Evolutionary conservation across 1,140 invertebrate species (phyloP).

Genomic region (Atta colombica): DNA sequence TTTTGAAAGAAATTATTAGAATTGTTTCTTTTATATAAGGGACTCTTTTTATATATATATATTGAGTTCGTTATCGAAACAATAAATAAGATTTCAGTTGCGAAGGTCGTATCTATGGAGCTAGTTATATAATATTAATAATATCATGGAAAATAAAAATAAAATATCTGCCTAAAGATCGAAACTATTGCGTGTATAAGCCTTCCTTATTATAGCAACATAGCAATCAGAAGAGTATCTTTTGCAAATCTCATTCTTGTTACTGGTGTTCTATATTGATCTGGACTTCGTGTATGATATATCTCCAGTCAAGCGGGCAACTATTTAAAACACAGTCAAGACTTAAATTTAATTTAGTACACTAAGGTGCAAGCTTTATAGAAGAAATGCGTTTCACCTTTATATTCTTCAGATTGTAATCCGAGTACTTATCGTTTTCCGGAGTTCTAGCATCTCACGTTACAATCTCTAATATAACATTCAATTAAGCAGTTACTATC

Average conservation of each 20-base stretch:
- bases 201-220: not conserved
- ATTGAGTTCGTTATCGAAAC: not conserved
- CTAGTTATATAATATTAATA: constrained; percentile 29
- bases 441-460: not conserved
- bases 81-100: not conserved
- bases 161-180: not conserved
- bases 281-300: constrained; percentile 30
- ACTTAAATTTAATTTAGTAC: constrained; percentile 19
- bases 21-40: no score
- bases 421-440: not conserved
- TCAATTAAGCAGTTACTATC: constrained; percentile 43
- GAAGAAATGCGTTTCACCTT: constrained; percentile 25
- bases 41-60: not conserved
- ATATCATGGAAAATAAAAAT: not conserved
- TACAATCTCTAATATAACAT: constrained; percentile 23
- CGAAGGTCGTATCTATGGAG: not conserved
- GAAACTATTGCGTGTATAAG: constrained; percentile 2
- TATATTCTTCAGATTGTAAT: not conserved
- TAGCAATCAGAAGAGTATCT: constrained; percentile 3
- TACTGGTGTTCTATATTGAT: constrained; percentile 33
- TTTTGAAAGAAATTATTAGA: not conserved
- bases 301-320: constrained; percentile 48
- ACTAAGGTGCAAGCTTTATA: not conserved
- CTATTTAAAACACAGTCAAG: constrained; percentile 11
- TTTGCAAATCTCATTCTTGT: constrained; percentile 5